Evolutionary conservation across 2,113 vertebrate genomes (phyloP), one percentile per base, ranked within the genome.

Genomic region (Spilogale gracilis): DNA sequence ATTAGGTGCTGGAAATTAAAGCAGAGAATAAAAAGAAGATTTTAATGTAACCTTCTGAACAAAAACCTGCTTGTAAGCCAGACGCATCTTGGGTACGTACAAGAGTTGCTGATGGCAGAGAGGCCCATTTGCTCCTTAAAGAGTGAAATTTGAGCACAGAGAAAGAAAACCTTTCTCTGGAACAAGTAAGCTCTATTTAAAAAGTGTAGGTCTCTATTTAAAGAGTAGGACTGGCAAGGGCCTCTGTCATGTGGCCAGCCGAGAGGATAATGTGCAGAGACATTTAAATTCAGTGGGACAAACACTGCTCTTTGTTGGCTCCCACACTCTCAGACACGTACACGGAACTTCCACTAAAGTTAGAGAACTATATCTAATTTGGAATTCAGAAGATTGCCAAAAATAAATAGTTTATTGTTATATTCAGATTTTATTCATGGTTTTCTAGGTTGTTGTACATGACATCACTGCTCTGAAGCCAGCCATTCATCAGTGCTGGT

Each of bases 231-330:
- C 88, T 97, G 96, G 96, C 92, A 95, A 80, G 92, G 91, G 80
- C 89, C 85, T 91, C 93, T 96, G 97, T 97, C 82, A 65, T 96
- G 95, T 60, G 96, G 96, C 94, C 95, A 97, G 73, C 83, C 82
- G 83, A 94, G 27, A 94, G 88, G 65, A 92, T 94, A 96, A 97
- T 92, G 56, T 92, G 73, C 92, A 84, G 95, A 97, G 97, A 97
- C 80, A 96, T 94, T 95, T 93, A 96, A 92, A 97, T 96, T 96
- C 92, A 88, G 87, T 81, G 97, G 90, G 89, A 96, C 96, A 95
- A 97, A 95, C 71, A 78, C 74, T 73, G 48, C 27, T 58, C 95
- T 97, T 98, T 96, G 89, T 87, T 94, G 89, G 86, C 87, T 97
- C 82, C 60, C 60, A 78, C 86, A 76, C 81, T 82, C 73, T 43